Base-by-base conservation (phyloP, 1,140 invertebrate species). In the Caenorhabditis tropicalis region DNA sequence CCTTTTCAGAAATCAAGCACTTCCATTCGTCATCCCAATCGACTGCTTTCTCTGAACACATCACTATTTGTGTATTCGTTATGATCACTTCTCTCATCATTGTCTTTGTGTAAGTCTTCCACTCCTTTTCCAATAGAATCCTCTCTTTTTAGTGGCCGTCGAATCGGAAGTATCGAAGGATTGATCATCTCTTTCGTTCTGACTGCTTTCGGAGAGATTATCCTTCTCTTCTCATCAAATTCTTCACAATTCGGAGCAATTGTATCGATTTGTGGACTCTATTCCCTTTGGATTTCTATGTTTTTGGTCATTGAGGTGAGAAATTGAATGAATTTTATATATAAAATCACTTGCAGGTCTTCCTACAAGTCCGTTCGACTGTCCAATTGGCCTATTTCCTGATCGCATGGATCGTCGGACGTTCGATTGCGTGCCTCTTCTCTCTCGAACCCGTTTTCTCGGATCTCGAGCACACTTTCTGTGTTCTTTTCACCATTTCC, bases 331-430 rank as follows among this genome's bases (percentile, higher is more conserved):
- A 43, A 12, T n/a, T n/a, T n/a, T n/a, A n/a, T n/a, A n/a, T n/a
- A n/a, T n/a, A n/a, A n/a, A n/a, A n/a, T n/a, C n/a, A n/a, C n/a
- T 58, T 58, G 29, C 29, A 74, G 65, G 24, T 74, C n/a, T 74
- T 74, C 65, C 36, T 74, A 3, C 7, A n/a, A 46, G 65, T 74
- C 16, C 65, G 65, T 24, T 43, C 19, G 4, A 74, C 65, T 36
- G 65, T 74, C n/a, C 65, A 74, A 43, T n/a, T 74, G 0, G 65
- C 65, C 36, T 74, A 74, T 12, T 74, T 74, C 36, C 36, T 74
- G 15, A 74, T 74, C 16, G 65, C 65, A 1, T 74, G 65, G 65
- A 74, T 74, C 33, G 65, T 74, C 3, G 65, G 65, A 3, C 65
- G 65, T 10, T 33, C 65, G 4, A 46, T 74, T 10, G 65, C 65